Conservation (phyloP, 1,140 invertebrate species). For the Drosophila chauvacae region DNA sequence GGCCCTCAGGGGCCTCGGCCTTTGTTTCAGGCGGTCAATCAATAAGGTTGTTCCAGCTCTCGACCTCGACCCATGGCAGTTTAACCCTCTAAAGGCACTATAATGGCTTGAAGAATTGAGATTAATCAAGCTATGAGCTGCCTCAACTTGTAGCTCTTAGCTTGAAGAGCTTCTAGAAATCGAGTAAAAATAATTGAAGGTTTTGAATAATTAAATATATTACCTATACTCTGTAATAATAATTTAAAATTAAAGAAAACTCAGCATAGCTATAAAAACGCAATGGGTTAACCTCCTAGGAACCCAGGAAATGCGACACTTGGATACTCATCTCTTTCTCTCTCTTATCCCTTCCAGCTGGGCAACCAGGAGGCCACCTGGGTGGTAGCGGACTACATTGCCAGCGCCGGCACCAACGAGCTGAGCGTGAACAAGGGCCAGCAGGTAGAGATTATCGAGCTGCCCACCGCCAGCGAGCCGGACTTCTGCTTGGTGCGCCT, state of each 20-base stretch:
- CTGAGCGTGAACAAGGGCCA: slow-evolving; percentile 93
- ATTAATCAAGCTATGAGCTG: not conserved
- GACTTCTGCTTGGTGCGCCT: slow-evolving; percentile 88
- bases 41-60: slow-evolving; percentile 51
- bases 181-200: not conserved
- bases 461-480: slow-evolving; percentile 85
- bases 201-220: not conserved
- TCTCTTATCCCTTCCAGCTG: slow-evolving; percentile 85
- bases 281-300: slow-evolving; percentile 17
- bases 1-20: slow-evolving; percentile 52
- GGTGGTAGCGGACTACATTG: slow-evolving; percentile 93
- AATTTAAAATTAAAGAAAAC: not conserved
- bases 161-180: not conserved
- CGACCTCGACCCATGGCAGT: slow-evolving; percentile 51
- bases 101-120: slow-evolving; percentile 10
- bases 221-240: not conserved
- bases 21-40: slow-evolving; percentile 65
- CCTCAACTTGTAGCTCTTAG: not conserved
- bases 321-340: slow-evolving; percentile 28
- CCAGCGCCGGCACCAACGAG: slow-evolving; percentile 89
- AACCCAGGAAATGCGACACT: slow-evolving; percentile 7
- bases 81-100: slow-evolving; percentile 29
- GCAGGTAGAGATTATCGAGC: slow-evolving; percentile 95
- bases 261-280: not conserved
- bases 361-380: slow-evolving; percentile 92